Base-by-base conservation (phyloP, 2,797 vertebrate species). In the Chloroceryle inda region DNA sequence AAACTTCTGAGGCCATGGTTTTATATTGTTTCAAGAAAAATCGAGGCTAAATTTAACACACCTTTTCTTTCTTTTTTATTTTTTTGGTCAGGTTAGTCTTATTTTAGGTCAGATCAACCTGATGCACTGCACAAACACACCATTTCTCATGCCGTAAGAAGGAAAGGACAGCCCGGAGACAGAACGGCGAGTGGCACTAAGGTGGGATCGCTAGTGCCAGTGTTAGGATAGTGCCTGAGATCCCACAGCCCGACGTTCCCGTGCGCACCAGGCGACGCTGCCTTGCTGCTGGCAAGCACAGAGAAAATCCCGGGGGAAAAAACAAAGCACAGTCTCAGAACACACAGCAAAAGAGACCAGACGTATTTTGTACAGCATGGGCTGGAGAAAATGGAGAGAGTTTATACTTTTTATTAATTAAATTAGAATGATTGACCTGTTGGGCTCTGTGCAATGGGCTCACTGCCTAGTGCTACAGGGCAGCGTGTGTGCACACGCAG, bases 251-350 rank as follows among this genome's bases (percentile, higher is more conserved):
- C 4, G 2, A 3, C 8, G n/a, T 2, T 5, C 40, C 63, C 4
- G 2, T 1, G 10, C 1, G 0, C 64, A 47, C 17, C 49, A 2
- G 33, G 1, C 0, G 3, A 6, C 26, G 2, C 56, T 1, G 76
- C 63, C 49, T 24, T 22, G 80, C 55, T 44, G 69, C 38, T 3
- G 58, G 18, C 61, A 5, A 40, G 10, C 29, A 6, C 26, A 1
- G 37, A 20, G 64, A 23, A 33, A 61, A 37, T 35, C 45, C 6
- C 0, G 3, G 13, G 37, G 38, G 5, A 18, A 3, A 13, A 83
- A 71, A 14, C 35, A 67, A 31, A 1, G 10, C 11, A 5, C 0
- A 4, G 21, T 12, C 47, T 50, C 44, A 9, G 49, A 68, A 77
- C 10, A 31, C 2, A 16, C 0, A 14, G 72, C 20, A 67, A 53